These are phyloP conservation scores for Sibirionetta formosa DNA, from an alignment of 2,797 vertebrate genomes.

Conservation along the genomic window DNA sequence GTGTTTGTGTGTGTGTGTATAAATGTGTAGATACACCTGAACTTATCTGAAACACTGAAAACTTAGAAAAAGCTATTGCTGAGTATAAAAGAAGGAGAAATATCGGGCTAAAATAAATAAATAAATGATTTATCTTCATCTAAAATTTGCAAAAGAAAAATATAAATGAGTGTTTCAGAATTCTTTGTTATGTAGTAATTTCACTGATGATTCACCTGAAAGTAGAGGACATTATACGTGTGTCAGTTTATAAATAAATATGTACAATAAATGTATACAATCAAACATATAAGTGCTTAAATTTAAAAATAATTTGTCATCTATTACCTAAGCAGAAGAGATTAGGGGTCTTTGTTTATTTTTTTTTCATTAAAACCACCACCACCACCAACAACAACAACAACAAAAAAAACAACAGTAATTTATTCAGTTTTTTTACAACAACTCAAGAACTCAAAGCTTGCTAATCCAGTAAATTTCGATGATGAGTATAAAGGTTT, in stretches of 20 bases:
- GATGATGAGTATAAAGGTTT: neutral
- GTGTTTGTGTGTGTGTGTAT: fast-evolving
- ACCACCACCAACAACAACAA: too few species aligned
- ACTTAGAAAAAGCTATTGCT: neutral
- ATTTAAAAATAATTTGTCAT: neutral
- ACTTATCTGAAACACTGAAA: neutral
- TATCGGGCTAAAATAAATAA: neutral
- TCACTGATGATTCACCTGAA: neutral
- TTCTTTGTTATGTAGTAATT: neutral
- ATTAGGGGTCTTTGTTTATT: too few species aligned
- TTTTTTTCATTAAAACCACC: too few species aligned
- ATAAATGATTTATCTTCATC: neutral
- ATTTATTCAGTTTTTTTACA: neutral
- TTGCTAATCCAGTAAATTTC: neutral
- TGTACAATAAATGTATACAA: neutral
- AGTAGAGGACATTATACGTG: neutral
- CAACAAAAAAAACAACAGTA: neutral
- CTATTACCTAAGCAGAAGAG: neutral
- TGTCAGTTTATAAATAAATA: neutral
- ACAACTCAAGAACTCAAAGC: neutral
- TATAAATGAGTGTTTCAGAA: neutral
- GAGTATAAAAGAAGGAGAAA: neutral
- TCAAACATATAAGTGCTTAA: neutral
- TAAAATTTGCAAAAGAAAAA: neutral
- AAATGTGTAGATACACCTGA: neutral